Conservation (phyloP, 2,888 invertebrate species). For the Rapana venosa region DNA sequence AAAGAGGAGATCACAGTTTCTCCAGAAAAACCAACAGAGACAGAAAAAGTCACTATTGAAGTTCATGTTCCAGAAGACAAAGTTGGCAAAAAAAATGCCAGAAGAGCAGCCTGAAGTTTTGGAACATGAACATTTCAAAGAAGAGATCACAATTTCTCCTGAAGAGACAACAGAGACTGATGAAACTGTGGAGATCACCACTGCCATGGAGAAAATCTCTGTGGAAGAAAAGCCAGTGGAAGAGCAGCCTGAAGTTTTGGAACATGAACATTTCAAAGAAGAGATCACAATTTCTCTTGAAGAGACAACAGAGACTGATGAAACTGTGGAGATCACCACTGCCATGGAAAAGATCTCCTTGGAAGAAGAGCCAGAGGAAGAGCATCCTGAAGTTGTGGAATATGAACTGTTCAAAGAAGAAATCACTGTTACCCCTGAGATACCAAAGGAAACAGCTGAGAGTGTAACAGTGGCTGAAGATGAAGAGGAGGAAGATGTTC, state of each 20-base stretch:
- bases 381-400: slow-evolving; percentile 32
- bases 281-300: background rate
- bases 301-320: slow-evolving; percentile 22
- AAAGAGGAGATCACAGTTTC: slow-evolving; percentile 39
- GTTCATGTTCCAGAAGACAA: slow-evolving; percentile 32
- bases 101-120: slow-evolving; percentile 30
- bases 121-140: slow-evolving; percentile 41
- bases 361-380: slow-evolving; percentile 4
- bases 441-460: background rate
- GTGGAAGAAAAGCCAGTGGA: slow-evolving; percentile 13
- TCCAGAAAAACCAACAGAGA: slow-evolving; percentile 35
- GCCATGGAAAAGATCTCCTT: background rate
- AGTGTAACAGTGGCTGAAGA: background rate
- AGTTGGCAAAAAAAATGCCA: background rate
- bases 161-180: slow-evolving; percentile 19
- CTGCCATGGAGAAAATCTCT: too few species aligned
- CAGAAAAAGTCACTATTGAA: background rate
- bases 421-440: background rate
- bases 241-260: slow-evolving; percentile 42
- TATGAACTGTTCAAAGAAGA: slow-evolving; percentile 41
- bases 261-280: slow-evolving; percentile 22
- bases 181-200: too few species aligned
- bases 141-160: slow-evolving; percentile 40
- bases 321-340: background rate
- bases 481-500: background rate